Evolutionary conservation across 2,888 invertebrate species (phyloP), one percentile per base, ranked within the genome.

Genomic region (Abrostola triplasia): DNA sequence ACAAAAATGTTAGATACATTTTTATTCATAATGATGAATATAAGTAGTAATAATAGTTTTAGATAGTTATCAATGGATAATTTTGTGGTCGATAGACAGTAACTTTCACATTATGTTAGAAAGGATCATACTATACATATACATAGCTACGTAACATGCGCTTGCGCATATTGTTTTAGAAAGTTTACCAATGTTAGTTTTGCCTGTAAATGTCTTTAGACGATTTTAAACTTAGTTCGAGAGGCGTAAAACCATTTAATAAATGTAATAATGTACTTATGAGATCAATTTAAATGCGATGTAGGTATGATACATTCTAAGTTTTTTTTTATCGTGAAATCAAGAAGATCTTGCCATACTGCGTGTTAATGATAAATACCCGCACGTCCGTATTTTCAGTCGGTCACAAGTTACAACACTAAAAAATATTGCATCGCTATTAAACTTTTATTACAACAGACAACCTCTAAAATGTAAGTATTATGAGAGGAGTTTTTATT

Each of bases 21-120:
- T 51, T 9, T 38, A 10, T 10, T 51, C 37, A 9, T 40, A 11
- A 40, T 40, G 7, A n/a, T 7, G n/a, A n/a, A n/a, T n/a, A 35
- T 13, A 5, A 11, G 37, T 41, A 12, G 8, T 12, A 11, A 58
- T 64, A 56, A 56, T 57, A 53, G 9, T 59, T 10, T 41, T 53
- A 5, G 48, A 24, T 50, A 36, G n/a, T 6, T 36, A 36, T 51
- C 48, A 59, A 36, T 47, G 52, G 53, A 35, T 53, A 24, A 51
- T 65, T 24, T 50, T 51, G 10, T 44, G 36, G 49, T 8, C 44
- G 36, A 8, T 55, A 24, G 24, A 24, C 38, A 37, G 37, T 35
- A 55, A 61, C 79, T 79, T 68, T 79, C 73, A 71, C 76, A 48
- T 63, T 42, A 24, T 24, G 56, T 68, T 76, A 76, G 77, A 76